Evolutionary conservation across 2,888 invertebrate genomes (phyloP).

Genomic region (Busseola fusca): DNA sequence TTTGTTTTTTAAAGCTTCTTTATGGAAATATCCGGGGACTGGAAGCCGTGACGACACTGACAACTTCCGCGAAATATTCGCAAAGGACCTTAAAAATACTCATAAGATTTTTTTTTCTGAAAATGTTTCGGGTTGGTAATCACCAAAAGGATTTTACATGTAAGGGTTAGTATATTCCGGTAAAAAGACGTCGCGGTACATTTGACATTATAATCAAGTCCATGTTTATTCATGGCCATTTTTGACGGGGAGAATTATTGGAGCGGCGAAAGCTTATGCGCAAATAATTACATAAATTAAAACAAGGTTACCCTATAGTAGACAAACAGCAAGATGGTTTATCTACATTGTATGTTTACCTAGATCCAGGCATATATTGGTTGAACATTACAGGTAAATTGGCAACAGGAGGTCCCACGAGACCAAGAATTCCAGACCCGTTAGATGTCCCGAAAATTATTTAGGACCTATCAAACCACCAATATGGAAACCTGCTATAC

Average conservation of each 20-base stretch:
- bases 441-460: conserved; percentile 14
- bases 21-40: conserved; percentile 61
- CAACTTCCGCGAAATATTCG: conserved; percentile 65
- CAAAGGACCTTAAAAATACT: conserved; percentile 62
- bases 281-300: conserved; percentile 6
- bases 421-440: conserved; percentile 8
- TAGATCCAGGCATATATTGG: conserved; percentile 15
- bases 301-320: conserved; percentile 5
- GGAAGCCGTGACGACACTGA: conserved; percentile 65
- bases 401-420: conserved; percentile 13
- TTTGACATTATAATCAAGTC: conserved; percentile 58
- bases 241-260: conserved; percentile 15
- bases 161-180: conserved; percentile 21
- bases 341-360: conserved; percentile 7
- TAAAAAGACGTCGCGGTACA: conserved; percentile 17
- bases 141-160: conserved; percentile 37
- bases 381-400: conserved; percentile 9
- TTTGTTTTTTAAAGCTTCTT: conserved; percentile 74
- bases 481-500: background rate
- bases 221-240: conserved; percentile 38
- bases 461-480: background rate
- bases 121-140: conserved; percentile 32
- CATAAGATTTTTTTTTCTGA: conserved; percentile 58
- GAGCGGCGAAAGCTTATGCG: background rate
- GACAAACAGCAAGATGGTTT: background rate